These are phyloP conservation scores for Xestia c-nigrum DNA, from an alignment of 2,888 invertebrate genomes.

Conservation along the genomic window DNA sequence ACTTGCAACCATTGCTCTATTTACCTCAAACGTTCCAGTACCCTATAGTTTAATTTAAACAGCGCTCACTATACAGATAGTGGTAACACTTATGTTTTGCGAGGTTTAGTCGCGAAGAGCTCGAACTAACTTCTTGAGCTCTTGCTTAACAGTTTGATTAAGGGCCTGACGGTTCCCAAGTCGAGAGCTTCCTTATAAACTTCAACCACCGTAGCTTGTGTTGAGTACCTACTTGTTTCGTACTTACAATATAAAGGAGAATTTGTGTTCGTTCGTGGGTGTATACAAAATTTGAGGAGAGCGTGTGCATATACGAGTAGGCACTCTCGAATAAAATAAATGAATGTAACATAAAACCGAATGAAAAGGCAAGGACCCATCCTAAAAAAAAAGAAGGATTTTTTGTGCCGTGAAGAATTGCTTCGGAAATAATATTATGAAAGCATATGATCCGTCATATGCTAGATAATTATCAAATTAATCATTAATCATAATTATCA, in stretches of 20 bases:
- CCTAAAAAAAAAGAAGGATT: too few relatives aligned
- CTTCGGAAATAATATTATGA: not conserved
- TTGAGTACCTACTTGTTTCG: constrained; percentile 33
- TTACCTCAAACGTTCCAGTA: not conserved
- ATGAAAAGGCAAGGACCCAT: not conserved
- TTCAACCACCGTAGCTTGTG: constrained; percentile 38
- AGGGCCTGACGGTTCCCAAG: constrained; percentile 61
- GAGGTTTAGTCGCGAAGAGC: constrained; percentile 52
- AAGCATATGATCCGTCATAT: not conserved
- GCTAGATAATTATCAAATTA: too few relatives aligned
- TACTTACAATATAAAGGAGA: constrained; percentile 40
- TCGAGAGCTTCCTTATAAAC: constrained; percentile 58
- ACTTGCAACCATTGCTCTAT: not conserved
- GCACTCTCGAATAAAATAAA: not conserved
- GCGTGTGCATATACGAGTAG: not conserved
- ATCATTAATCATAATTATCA: not conserved
- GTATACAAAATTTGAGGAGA: not conserved
- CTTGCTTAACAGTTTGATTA: constrained; percentile 62
- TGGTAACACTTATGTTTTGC: constrained; percentile 61
- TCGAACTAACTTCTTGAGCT: constrained; percentile 64
- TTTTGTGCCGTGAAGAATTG: not conserved
- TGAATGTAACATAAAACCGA: not conserved
- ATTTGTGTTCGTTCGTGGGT: constrained; percentile 19
- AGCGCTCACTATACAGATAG: constrained; percentile 29
- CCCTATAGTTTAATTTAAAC: constrained; percentile 23